A percentile compares a stretch with the other conserved stretches of the same genome.
These are phyloP conservation scores for Bombus ignitus DNA, from an alignment of 1,140 invertebrate species.

Conservation along the genomic window DNA sequence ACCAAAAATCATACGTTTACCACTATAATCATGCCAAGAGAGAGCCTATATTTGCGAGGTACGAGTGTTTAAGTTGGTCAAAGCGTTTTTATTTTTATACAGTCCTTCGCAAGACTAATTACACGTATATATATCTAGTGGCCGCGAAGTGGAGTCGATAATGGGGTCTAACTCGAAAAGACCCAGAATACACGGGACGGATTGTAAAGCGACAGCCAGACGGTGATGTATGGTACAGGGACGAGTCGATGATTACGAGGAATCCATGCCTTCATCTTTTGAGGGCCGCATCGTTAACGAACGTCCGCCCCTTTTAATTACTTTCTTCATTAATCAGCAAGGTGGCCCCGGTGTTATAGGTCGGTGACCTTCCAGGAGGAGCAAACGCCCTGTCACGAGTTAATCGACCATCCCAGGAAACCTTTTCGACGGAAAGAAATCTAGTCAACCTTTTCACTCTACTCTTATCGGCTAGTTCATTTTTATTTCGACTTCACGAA, in stretches of 20 bases:
- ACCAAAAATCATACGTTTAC: no score
- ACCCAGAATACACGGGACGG: not conserved
- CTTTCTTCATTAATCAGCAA: slow-evolving; percentile 53
- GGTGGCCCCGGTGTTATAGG: not conserved
- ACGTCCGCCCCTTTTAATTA: slow-evolving; percentile 51
- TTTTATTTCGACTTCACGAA: not conserved
- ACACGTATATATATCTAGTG: slow-evolving; percentile 18
- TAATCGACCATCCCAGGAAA: slow-evolving; percentile 34
- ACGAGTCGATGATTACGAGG: slow-evolving; percentile 50
- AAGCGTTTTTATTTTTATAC: slow-evolving; percentile 13
- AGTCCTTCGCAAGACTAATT: slow-evolving; percentile 36
- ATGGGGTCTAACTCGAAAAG: slow-evolving; percentile 24
- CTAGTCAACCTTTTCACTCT: not conserved
- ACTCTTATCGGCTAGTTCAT: not conserved
- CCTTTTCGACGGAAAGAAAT: not conserved
- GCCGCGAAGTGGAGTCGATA: slow-evolving; percentile 16
- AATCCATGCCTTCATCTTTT: slow-evolving; percentile 41
- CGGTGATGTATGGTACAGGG: slow-evolving; percentile 57
- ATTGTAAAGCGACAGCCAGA: slow-evolving; percentile 19
- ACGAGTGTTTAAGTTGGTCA: not conserved
- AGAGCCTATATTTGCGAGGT: not conserved
- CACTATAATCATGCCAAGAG: not conserved
- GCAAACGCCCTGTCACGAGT: slow-evolving; percentile 49
- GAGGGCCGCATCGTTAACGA: slow-evolving; percentile 39
- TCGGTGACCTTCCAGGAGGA: slow-evolving; percentile 8